phyloP scores from a whole-genome alignment of 2,888 invertebrate genomes.

The Crocallis elinguaria region DNA sequence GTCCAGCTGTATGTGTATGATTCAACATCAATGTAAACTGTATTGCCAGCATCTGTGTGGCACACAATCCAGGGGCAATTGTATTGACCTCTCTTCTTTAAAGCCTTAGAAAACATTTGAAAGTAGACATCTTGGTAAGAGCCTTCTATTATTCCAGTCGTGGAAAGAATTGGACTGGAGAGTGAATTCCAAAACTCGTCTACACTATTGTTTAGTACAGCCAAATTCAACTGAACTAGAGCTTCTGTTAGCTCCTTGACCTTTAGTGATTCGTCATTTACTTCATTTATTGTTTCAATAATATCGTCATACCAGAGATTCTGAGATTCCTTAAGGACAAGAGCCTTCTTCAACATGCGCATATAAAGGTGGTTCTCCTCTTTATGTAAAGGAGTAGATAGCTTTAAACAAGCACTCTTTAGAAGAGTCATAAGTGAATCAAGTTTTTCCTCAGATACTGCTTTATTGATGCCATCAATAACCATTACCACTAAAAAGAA shows the following conservation, averaged over 20 bases:
- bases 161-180: constrained; percentile 55
- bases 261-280: constrained; percentile 75
- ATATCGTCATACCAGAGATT: constrained; percentile 86
- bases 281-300: constrained; percentile 73
- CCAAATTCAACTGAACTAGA: constrained; percentile 72
- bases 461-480: constrained; percentile 85
- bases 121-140: constrained; percentile 75
- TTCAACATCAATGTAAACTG: constrained; percentile 81
- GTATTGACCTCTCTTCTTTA: constrained; percentile 73
- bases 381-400: constrained; percentile 67
- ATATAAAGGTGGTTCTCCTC: constrained; percentile 82
- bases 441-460: constrained; percentile 83
- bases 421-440: constrained; percentile 75
- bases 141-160: constrained; percentile 56
- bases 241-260: constrained; percentile 77
- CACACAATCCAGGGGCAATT: constrained; percentile 81
- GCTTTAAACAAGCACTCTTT: constrained; percentile 74
- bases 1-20: constrained; percentile 81
- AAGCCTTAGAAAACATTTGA: constrained; percentile 75
- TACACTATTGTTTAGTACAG: constrained; percentile 69
- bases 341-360: constrained; percentile 77
- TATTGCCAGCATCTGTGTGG: constrained; percentile 78
- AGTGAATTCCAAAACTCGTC: constrained; percentile 70
- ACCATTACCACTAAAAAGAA: constrained; percentile 78
- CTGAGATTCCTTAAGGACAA: constrained; percentile 80